Evolutionary conservation across 2,888 invertebrate species (phyloP).

Genomic region (Baccha elongata): DNA sequence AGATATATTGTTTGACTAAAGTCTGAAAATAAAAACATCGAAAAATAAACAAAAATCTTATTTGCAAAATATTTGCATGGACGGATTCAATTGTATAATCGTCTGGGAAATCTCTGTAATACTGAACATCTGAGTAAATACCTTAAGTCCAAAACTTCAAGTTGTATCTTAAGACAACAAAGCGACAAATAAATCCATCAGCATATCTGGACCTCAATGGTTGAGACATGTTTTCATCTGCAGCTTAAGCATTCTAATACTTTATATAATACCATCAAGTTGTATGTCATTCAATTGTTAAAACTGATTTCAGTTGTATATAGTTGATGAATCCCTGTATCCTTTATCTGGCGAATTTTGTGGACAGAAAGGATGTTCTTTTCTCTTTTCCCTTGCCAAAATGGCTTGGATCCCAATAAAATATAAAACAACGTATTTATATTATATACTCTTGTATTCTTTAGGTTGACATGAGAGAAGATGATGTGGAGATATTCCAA

Average conservation of each 20-base stretch:
- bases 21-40: no score
- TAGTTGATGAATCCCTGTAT: slow-evolving; percentile 11
- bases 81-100: slow-evolving; percentile 9
- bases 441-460: slow-evolving; percentile 4
- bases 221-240: slow-evolving; percentile 23
- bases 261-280: no score
- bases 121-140: slow-evolving; percentile 16
- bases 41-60: no score
- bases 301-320: slow-evolving; percentile 19
- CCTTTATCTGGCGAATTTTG: slow-evolving; percentile 19
- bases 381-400: slow-evolving; percentile 1
- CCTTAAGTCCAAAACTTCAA: not conserved
- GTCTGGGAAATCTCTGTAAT: slow-evolving; percentile 10
- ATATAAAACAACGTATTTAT: slow-evolving; percentile 12
- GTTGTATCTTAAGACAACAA: slow-evolving; percentile 3
- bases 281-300: not conserved
- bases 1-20: no score
- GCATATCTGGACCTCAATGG: not conserved
- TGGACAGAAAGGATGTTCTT: slow-evolving; percentile 26
- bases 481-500: slow-evolving; percentile 38
- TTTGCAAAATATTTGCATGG: not conserved
- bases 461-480: not conserved
- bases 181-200: slow-evolving; percentile 20
- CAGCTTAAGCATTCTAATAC: slow-evolving; percentile 6
- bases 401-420: slow-evolving; percentile 27